These are phyloP conservation scores for Limnephilus auricula DNA, from an alignment of 2,888 invertebrate species.

Conservation along the genomic window DNA sequence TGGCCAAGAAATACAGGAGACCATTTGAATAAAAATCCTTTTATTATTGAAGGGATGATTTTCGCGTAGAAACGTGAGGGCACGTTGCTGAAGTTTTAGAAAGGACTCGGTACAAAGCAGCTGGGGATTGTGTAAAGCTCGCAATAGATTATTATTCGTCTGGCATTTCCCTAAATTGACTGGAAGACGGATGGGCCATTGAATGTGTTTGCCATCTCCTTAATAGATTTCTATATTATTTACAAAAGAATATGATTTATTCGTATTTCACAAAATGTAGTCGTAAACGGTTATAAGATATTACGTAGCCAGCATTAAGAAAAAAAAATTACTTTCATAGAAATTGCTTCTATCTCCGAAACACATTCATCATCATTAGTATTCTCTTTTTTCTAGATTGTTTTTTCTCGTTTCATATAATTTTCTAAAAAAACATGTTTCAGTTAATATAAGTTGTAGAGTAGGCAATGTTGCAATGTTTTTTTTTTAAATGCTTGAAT, in stretches of 20 bases:
- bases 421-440: neutral
- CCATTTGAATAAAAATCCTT: constrained; percentile 26
- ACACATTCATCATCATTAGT: neutral
- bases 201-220: neutral
- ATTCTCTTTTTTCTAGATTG: neutral
- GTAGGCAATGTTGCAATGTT: neutral
- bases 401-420: neutral
- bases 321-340: too few species aligned
- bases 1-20: constrained; percentile 4
- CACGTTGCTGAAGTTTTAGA: neutral
- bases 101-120: neutral
- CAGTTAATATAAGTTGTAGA: neutral
- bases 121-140: neutral
- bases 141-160: neutral
- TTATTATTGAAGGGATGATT: constrained; percentile 5
- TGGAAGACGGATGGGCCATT: neutral
- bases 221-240: neutral
- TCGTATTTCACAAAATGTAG: neutral
- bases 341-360: neutral
- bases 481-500: neutral
- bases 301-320: too few species aligned
- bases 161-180: neutral
- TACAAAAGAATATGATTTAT: neutral
- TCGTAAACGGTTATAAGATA: neutral
- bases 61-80: neutral